A percentile compares a stretch with the other conserved stretches of the same genome.
phyloP scores from a whole-genome alignment of 2,888 invertebrate species.

The Bembecia ichneumoniformis region DNA sequence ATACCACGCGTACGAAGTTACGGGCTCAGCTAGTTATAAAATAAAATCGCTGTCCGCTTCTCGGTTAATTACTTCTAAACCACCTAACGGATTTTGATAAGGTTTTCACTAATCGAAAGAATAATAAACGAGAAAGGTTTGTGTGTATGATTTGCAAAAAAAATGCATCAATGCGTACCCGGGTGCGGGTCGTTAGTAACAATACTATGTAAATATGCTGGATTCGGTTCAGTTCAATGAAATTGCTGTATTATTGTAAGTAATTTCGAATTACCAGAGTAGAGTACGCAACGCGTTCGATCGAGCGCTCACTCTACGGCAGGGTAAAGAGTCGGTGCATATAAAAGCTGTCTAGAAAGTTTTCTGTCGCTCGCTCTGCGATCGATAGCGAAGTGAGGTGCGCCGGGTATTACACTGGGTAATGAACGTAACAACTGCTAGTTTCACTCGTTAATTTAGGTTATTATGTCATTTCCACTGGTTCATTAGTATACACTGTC shows the following conservation, averaged over 20 bases:
- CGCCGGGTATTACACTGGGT: constrained; percentile 49
- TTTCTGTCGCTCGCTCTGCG: constrained; percentile 64
- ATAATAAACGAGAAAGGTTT: too few relatives aligned
- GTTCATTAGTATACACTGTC: background rate
- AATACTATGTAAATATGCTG: too few relatives aligned
- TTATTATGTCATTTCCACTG: constrained; percentile 57
- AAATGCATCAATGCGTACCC: too few relatives aligned
- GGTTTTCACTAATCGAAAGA: too few relatives aligned
- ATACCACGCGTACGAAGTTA: too few relatives aligned
- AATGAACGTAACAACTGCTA: constrained; percentile 56
- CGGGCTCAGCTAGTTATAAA: too few relatives aligned
- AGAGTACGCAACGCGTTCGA: constrained; percentile 29
- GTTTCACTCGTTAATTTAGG: constrained; percentile 57
- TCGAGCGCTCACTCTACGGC: constrained; percentile 23
- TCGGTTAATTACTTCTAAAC: too few relatives aligned
- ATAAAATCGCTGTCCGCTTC: too few relatives aligned
- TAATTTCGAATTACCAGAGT: constrained; percentile 2
- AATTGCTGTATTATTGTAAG: background rate
- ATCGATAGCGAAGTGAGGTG: constrained; percentile 59
- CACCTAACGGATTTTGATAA: too few relatives aligned
- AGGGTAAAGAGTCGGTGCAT: constrained; percentile 66
- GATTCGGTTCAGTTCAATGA: too few relatives aligned
- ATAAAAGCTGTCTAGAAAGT: constrained; percentile 74
- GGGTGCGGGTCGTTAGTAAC: too few relatives aligned
- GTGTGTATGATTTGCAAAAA: too few relatives aligned